Evolutionary conservation across 2,113 vertebrate genomes (phyloP).

Genomic region (Triplophysa dalaica): DNA sequence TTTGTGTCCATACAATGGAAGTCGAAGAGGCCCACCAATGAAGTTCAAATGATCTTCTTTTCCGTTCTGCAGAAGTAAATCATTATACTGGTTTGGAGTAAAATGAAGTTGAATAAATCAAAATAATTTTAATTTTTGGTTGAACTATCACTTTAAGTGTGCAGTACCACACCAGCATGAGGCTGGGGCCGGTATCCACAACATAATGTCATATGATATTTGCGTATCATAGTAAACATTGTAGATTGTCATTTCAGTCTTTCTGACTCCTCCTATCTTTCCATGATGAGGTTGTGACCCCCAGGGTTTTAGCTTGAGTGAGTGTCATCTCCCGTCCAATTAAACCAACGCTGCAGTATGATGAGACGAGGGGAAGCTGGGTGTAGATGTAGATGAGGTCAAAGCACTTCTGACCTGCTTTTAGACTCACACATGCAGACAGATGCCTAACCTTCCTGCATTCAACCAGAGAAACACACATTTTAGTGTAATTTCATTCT

Average conservation of each 20-base stretch:
- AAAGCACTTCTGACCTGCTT: constrained; percentile 46
- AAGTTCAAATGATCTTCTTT: too few species aligned
- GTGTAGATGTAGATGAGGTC: constrained; percentile 43
- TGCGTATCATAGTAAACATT: not conserved
- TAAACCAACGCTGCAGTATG: constrained; percentile 33
- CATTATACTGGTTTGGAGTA: too few species aligned
- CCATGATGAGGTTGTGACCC: constrained; percentile 36
- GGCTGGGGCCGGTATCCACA: too few species aligned
- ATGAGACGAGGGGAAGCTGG: constrained; percentile 40
- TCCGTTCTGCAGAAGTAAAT: too few species aligned
- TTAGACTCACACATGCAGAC: not conserved
- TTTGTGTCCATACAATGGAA: too few species aligned
- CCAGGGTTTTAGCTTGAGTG: constrained; percentile 23
- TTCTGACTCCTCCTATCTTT: constrained; percentile 7
- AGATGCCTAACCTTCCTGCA: not conserved
- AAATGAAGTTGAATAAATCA: too few species aligned
- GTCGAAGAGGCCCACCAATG: too few species aligned
- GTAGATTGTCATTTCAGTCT: not conserved
- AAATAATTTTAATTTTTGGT: too few species aligned
- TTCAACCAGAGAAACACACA: not conserved
- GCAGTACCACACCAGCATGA: too few species aligned
- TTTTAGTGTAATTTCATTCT: not conserved
- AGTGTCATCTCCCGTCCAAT: constrained; percentile 41
- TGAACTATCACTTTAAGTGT: too few species aligned
- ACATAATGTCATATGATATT: not conserved